Conservation (phyloP, 2,888 invertebrate genomes). For the Holacanthella duospinosa region DNA sequence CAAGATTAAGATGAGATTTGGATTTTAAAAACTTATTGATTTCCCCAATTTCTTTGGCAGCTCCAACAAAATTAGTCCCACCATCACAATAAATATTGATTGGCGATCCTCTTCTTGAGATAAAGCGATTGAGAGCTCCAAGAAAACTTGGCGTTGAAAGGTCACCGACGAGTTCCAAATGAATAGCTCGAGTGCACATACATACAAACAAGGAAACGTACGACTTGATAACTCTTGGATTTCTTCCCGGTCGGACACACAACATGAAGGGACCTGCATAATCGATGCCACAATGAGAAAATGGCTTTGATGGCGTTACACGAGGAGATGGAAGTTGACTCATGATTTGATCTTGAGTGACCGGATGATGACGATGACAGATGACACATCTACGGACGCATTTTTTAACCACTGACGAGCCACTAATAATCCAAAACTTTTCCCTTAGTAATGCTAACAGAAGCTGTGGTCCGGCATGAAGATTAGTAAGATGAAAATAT, state of each 20-base stretch:
- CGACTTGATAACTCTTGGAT: slow-evolving; percentile 22
- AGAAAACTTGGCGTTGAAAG: not conserved
- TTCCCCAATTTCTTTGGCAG: slow-evolving; percentile 4
- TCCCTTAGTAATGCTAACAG: not conserved
- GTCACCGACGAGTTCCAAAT: slow-evolving; percentile 3
- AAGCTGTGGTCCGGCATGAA: not conserved
- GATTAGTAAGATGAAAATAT: not conserved
- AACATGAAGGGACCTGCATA: not conserved
- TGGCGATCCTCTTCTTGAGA: not conserved
- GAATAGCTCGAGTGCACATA: not conserved
- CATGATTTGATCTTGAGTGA: not conserved
- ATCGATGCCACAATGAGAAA: not conserved
- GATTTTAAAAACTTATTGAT: not conserved
- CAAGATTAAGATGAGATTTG: not conserved
- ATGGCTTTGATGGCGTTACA: not conserved
- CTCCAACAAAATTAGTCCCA: slow-evolving; percentile 7
- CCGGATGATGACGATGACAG: not conserved
- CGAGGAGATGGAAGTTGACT: not conserved
- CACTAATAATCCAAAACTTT: not conserved
- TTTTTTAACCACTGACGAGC: not conserved
- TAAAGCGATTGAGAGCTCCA: not conserved
- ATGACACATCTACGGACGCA: not conserved
- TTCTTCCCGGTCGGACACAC: not conserved
- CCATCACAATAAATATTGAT: slow-evolving; percentile 3
- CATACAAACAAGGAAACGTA: slow-evolving; percentile 24